Base-by-base conservation (phyloP, 30 jellyfish, hydroid and myxozoan species). In the Nemopilema nomurai region DNA sequence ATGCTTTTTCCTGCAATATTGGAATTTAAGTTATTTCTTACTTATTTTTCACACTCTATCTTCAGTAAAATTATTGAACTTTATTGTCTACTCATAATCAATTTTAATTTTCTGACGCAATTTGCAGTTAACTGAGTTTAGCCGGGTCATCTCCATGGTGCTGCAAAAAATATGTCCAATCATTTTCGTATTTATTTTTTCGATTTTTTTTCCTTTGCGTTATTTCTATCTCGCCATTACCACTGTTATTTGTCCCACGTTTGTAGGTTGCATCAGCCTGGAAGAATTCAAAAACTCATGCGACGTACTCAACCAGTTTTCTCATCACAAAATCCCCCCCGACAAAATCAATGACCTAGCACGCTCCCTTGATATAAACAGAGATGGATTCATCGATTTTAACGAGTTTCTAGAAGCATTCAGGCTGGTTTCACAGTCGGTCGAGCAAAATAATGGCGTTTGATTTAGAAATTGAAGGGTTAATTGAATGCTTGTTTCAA, bases 371-470 rank as follows among this genome's bases (percentile, higher is more conserved):
- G 97, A 89, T 80, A 89, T 89, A 25, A 80, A 89, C 62, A 85
- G 76, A 57, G 97, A 89, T 66, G 97, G 97, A 23, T 75, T 17
- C 76, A 89, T 89, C 49, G 97, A 89, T 71, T 89, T 89, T 50
- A 89, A 89, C 63, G 97, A 89, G 78, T 89, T 89, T 70, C 75
- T 89, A 64, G 97, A 89, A 51, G 93, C 97, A 28, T 89, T 89
- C 70, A 84, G 97, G 67, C 78, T 89, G 8, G 97, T 89, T 16
- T 79, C 96, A 24, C 63, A 13, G 31, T 84, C 92, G 22, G 81
- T 82, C 3, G 91, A 82, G 53, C 62, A 66, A n/a, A 19, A 20
- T 23, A 30, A 52, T 51, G 87, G 13, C 28, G n/a, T n/a, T n/a
- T n/a, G n/a, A n/a, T n/a, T 21, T 53, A 63, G 9, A 22, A n/a